phyloP scores from a whole-genome alignment of 64 coral and sea anemone genomes.

The Montipora sp. region DNA sequence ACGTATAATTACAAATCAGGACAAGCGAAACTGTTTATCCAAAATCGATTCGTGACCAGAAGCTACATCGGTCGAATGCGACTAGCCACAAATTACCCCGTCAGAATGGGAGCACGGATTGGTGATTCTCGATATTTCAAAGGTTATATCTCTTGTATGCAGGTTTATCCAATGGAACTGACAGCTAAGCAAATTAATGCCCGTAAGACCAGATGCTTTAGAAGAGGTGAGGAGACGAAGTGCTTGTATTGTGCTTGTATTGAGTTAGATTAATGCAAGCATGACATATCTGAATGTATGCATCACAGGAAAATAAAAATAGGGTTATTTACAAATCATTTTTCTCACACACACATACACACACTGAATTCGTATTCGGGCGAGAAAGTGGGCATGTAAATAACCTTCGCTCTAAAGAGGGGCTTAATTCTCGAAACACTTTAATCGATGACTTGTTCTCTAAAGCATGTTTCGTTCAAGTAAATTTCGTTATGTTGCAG shows the following conservation, averaged over 20 bases:
- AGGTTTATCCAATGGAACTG: constrained; percentile 61
- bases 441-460: too few relatives aligned
- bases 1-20: constrained; percentile 61
- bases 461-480: too few relatives aligned
- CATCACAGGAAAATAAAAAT: not conserved
- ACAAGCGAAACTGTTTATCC: constrained; percentile 64
- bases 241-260: not conserved
- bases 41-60: constrained; percentile 54
- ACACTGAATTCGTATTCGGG: not conserved
- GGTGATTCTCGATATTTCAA: constrained; percentile 66
- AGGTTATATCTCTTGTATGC: constrained; percentile 75
- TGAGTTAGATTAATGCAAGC: not conserved
- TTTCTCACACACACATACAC: not conserved
- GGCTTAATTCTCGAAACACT: not conserved
- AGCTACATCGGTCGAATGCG: constrained; percentile 55
- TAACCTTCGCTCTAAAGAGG: not conserved
- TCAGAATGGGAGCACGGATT: constrained; percentile 63
- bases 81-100: constrained; percentile 73
- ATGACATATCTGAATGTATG: not conserved
- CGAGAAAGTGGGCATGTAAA: not conserved
- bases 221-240: constrained; percentile 37
- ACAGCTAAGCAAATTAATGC: constrained; percentile 57
- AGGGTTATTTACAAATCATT: not conserved
- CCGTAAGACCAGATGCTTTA: constrained; percentile 46
- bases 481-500: not conserved